Evolutionary conservation across 2,888 invertebrate genomes (phyloP), one percentile per base, ranked within the genome.

Genomic region (Philaethria dido): DNA sequence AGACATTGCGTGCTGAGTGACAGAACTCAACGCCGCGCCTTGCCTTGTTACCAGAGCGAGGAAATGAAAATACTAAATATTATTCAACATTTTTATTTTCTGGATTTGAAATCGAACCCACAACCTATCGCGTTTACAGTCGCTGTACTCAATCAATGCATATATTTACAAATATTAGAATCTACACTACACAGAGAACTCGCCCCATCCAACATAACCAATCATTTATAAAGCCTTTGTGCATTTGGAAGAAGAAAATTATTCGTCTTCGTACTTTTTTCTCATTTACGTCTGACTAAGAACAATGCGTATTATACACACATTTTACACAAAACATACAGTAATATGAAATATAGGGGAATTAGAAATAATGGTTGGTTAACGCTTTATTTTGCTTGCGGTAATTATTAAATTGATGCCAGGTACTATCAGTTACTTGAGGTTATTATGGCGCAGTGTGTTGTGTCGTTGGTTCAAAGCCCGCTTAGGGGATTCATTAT

Each of bases 201-300:
- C 47, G 45, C 36, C 45, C 44, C 52, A 65, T 65, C 14, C 42
- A 45, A 47, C 39, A 63, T 22, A 25, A 36, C 42, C 11, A 16
- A 68, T 68, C 48, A 64, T 68, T 55, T 61, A 61, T 68, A 60
- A 61, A 47, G 64, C 64, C 64, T 64, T 48, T 48, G 61, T 54
- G 60, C 36, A 68, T 50, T 62, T 20, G 44, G 36, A 52, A 18
- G 33, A 59, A 63, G 59, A 59, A 63, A 45, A 68, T 67, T 67
- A 52, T 48, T 57, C 52, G 52, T 60, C 67, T 64, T 60, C 25
- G n/a, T 44, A 63, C 52, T 63, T 63, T 63, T 68, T 63, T 52
- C 33, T 42, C 59, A 52, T 68, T 33, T 60, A 47, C 33, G 59
- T 36, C 52, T 63, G 63, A 36, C 45, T 25, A 22, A 42, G 57